These are phyloP conservation scores for Pteromalus puparum DNA, from an alignment of 1,140 invertebrate species.

Conservation along the genomic window DNA sequence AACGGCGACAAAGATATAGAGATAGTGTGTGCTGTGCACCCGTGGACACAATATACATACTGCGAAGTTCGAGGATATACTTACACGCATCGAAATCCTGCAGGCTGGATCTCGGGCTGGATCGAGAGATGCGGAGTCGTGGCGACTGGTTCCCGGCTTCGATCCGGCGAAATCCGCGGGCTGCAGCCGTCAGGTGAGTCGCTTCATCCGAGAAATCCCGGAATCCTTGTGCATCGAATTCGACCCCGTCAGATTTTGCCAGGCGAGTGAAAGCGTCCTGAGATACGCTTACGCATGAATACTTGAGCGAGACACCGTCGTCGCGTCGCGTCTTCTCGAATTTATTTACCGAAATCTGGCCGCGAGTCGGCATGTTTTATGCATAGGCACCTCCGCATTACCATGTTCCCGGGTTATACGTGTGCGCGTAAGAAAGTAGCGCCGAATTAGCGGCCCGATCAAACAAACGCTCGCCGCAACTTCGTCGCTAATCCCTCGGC, in stretches of 20 bases:
- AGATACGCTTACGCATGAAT: background rate
- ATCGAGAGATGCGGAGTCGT: background rate
- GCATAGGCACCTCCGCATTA: background rate
- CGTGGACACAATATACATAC: background rate
- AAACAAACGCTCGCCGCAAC: background rate
- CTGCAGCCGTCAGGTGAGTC: constrained; percentile 9
- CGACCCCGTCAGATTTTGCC: background rate
- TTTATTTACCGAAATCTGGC: constrained; percentile 10
- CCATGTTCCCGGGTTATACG: background rate
- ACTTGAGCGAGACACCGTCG: background rate
- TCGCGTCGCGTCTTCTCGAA: background rate
- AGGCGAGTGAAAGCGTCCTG: background rate
- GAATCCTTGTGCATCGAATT: background rate
- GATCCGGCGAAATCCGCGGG: constrained; percentile 5
- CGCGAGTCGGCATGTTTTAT: background rate
- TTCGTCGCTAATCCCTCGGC: background rate
- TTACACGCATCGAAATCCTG: background rate
- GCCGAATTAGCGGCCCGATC: background rate
- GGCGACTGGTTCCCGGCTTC: background rate
- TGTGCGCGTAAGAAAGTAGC: too few relatives aligned
- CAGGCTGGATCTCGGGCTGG: background rate
- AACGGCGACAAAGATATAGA: background rate
- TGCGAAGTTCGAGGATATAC: background rate
- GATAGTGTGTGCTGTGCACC: background rate
- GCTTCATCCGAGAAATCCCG: background rate